Base-by-base conservation (phyloP, 2,888 invertebrate genomes). In the Conomelus anceps region DNA sequence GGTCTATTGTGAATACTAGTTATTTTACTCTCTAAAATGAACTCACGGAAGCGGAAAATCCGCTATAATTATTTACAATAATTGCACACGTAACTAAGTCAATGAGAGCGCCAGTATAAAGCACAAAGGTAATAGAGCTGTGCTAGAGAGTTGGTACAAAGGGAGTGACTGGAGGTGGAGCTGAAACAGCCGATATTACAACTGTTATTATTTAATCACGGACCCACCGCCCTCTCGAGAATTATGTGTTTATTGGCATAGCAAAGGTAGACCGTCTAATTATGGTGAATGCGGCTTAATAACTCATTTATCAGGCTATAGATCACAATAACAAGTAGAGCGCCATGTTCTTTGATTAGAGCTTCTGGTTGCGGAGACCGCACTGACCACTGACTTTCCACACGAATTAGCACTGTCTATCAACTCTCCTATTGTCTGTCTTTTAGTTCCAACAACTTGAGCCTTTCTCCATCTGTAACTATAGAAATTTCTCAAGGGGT, bases 251-350 rank as follows among this genome's bases (percentile, higher is more conserved):
- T 63, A 63, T 63, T n/a, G 63, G 63, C n/a, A 63, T 63, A 13
- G n/a, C 85, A 24, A 85, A 22, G 23, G 20, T n/a, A 24, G 24
- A 85, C 85, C 86, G 26, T 26, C 24, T 86, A 86, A 86, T 86
- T 86, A 86, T 23, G 20, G 22, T 26, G 86, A 86, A 86, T 26
- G 86, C 22, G 29, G 86, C 86, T 86, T 63, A 23, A 23, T 86
- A 86, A 86, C 23, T 23, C 86, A 86, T 23, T 86, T 86, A 7
- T 26, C 23, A 22, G 24, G 26, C 13, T 86, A 1, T 86, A 86
- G 23, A 86, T 86, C 86, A 86, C 86, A 86, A 23, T 86, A 86
- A 86, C 63, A 63, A 63, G 63, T 63, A n/a, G 63, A 63, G n/a
- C n/a, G n/a, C 63, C 63, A n/a, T 63, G 63, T 63, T 63, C 63